Percentiles rank a stretch among this genome's conserved stretches.
phyloP scores from a whole-genome alignment of 2,888 invertebrate species.

The Harpalus rufipes region DNA sequence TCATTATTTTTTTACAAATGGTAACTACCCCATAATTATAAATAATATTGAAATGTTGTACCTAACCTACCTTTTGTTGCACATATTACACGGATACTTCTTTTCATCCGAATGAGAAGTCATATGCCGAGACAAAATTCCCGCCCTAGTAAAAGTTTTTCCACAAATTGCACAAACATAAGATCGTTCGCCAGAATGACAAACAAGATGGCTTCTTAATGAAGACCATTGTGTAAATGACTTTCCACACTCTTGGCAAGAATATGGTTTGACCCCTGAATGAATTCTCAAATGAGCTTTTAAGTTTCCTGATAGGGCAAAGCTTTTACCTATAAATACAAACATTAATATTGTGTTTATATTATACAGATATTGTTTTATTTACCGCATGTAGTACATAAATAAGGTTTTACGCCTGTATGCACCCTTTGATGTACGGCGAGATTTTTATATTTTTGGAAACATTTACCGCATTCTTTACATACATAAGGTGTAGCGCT shows the following conservation, averaged over 20 bases:
- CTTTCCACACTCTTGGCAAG: conserved; percentile 61
- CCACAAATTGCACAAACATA: conserved; percentile 49
- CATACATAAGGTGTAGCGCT: conserved; percentile 39
- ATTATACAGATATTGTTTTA: neutral
- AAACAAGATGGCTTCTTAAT: conserved; percentile 52
- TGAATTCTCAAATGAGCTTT: conserved; percentile 64
- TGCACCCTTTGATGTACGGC: conserved; percentile 36
- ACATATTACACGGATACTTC: conserved; percentile 56
- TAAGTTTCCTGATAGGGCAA: conserved; percentile 59
- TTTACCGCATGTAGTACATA: conserved; percentile 60
- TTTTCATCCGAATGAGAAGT: conserved; percentile 57
- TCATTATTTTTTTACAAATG: too few relatives aligned
- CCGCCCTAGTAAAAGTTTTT: conserved; percentile 37
- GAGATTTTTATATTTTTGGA: conserved; percentile 22
- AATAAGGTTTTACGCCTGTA: conserved; percentile 54
- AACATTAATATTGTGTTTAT: neutral
- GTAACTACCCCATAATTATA: neutral
- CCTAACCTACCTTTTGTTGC: conserved; percentile 46
- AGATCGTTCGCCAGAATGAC: conserved; percentile 40
- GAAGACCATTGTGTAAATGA: conserved; percentile 56
- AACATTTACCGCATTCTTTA: conserved; percentile 64
- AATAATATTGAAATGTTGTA: neutral
- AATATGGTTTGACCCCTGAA: conserved; percentile 61
- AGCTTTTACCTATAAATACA: conserved; percentile 29
- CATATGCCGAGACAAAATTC: conserved; percentile 49